phyloP scores from a whole-genome alignment of 2,113 vertebrate species.

The Tychaedon coryphoeus region DNA sequence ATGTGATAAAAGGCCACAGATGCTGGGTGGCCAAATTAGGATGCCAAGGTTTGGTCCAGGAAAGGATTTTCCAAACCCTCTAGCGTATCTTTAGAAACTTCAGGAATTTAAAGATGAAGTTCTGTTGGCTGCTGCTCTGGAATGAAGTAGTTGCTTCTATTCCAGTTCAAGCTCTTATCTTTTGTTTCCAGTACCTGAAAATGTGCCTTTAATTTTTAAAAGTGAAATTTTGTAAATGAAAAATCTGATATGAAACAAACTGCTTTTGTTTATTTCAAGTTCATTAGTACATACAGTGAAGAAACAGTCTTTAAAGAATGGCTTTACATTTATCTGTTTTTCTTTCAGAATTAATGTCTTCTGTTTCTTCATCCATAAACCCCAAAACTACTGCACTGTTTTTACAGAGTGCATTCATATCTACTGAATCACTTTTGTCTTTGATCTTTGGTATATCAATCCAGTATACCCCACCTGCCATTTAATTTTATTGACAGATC shows the following conservation, averaged over 20 bases:
- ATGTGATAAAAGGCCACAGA: neutral
- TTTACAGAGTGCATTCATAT: neutral
- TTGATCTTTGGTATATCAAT: neutral
- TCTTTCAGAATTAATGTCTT: neutral
- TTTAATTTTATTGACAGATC: neutral
- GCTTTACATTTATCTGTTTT: neutral
- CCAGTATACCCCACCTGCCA: neutral
- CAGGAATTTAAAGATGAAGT: neutral
- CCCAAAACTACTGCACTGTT: neutral
- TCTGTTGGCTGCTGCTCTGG: neutral
- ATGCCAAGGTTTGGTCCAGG: neutral
- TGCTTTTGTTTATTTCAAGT: neutral
- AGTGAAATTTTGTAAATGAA: neutral
- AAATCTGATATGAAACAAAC: neutral
- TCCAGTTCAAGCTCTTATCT: neutral
- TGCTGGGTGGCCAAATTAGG: neutral
- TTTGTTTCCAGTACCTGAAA: neutral
- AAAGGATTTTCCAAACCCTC: neutral
- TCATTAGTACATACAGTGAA: neutral
- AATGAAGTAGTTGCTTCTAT: neutral
- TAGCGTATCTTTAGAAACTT: neutral
- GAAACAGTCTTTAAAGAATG: neutral
- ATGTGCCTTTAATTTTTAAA: neutral
- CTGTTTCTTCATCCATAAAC: neutral
- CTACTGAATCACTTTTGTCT: neutral